Conservation (phyloP, 2,113 vertebrate genomes). For the Herpailurus yagouaroundi region DNA sequence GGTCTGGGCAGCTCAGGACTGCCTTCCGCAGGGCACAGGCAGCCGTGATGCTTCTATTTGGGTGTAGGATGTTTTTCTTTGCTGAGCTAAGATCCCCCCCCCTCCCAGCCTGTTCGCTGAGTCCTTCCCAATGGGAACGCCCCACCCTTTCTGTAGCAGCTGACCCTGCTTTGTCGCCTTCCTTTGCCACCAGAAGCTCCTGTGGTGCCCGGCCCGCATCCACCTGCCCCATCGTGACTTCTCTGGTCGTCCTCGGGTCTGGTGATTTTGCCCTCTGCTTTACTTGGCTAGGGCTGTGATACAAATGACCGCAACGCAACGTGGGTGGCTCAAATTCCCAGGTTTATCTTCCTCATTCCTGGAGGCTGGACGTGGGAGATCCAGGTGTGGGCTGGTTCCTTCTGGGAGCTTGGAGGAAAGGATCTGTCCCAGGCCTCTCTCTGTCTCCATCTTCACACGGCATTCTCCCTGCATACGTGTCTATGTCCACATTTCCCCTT, state of each 20-base stretch:
- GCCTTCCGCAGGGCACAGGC: neutral
- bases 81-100: neutral
- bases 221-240: neutral
- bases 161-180: accelerated
- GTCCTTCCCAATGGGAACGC: accelerated
- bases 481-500: neutral
- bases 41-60: neutral
- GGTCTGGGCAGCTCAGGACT: slow-evolving; percentile 64
- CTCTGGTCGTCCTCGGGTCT: neutral
- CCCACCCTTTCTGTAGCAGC: neutral
- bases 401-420: neutral
- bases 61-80: neutral
- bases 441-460: neutral
- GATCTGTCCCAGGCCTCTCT: accelerated
- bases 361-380: neutral
- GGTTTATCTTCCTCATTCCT: neutral
- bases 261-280: neutral
- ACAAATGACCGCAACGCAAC: too few species aligned
- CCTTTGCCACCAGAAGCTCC: neutral
- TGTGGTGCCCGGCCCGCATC: neutral
- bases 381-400: neutral
- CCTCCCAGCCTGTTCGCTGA: too few species aligned
- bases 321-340: too few species aligned
- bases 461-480: neutral
- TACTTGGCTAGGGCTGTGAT: neutral